Conservation (phyloP, 2,113 vertebrate species). For the Seriola quinqueradiata region DNA sequence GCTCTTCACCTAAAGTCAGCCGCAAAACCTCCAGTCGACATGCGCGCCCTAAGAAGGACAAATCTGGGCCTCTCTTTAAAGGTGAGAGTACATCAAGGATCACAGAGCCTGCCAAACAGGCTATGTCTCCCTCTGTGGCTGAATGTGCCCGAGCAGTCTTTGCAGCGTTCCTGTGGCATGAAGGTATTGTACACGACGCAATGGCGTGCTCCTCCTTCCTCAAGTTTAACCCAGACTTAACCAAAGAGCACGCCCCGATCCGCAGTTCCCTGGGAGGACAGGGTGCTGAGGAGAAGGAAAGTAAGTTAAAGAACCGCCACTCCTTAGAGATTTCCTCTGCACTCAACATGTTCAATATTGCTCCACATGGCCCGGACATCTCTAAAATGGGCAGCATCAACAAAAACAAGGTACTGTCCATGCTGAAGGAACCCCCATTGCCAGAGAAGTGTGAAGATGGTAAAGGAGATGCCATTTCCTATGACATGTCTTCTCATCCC, state of each 20-base stretch:
- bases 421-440: conserved; percentile 97
- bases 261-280: conserved; percentile 92
- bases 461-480: conserved; percentile 88
- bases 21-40: conserved; percentile 94
- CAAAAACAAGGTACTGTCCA: conserved; percentile 98
- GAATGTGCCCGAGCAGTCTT: conserved; percentile 98
- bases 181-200: conserved; percentile 98
- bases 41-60: conserved; percentile 96
- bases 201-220: conserved; percentile 99
- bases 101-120: conserved; percentile 96
- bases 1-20: conserved; percentile 96
- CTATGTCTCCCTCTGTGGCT: conserved; percentile 98
- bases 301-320: conserved; percentile 96
- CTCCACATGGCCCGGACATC: conserved; percentile 97
- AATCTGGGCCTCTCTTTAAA: conserved; percentile 95
- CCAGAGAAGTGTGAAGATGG: conserved; percentile 97
- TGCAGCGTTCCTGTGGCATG: conserved; percentile 97
- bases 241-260: conserved; percentile 97
- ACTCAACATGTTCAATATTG: conserved; percentile 98
- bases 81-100: conserved; percentile 87
- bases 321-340: conserved; percentile 98
- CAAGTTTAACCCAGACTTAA: conserved; percentile 98
- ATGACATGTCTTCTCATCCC: conserved; percentile 88
- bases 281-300: conserved; percentile 94
- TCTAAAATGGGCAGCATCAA: conserved; percentile 99